A percentile compares a stretch with the other conserved stretches of the same genome.
phyloP scores from a whole-genome alignment of 2,888 invertebrate species.

The Drosophila prolongata region DNA sequence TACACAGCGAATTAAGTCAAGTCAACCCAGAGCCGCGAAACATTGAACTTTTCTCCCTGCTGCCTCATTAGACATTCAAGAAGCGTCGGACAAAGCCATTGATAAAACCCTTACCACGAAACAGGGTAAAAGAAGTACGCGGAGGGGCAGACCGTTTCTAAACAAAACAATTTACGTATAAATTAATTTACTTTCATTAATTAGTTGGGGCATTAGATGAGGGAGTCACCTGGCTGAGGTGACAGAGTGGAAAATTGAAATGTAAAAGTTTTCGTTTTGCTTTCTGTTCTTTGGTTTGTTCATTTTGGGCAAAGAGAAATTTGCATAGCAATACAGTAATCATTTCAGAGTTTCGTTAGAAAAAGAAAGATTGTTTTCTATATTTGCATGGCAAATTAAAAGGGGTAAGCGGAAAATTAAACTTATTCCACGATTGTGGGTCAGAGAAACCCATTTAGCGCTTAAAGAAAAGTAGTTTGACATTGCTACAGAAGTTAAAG shows the following conservation, averaged over 20 bases:
- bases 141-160: slow-evolving; percentile 50
- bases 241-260: slow-evolving; percentile 68
- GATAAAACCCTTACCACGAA: slow-evolving; percentile 56
- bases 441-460: not conserved
- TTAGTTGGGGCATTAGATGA: slow-evolving; percentile 75
- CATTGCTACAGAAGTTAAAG: too few species aligned
- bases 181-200: slow-evolving; percentile 84
- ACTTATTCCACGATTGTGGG: not conserved
- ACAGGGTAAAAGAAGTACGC: slow-evolving; percentile 5
- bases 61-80: slow-evolving; percentile 72
- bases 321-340: slow-evolving; percentile 54
- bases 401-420: slow-evolving; percentile 31
- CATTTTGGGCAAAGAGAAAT: slow-evolving; percentile 46
- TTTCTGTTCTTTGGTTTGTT: slow-evolving; percentile 44
- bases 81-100: slow-evolving; percentile 63
- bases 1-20: slow-evolving; percentile 60
- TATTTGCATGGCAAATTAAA: slow-evolving; percentile 46
- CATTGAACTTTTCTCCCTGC: slow-evolving; percentile 27
- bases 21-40: slow-evolving; percentile 11
- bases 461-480: not conserved
- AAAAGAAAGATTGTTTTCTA: slow-evolving; percentile 10
- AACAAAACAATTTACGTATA: slow-evolving; percentile 80
- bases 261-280: slow-evolving; percentile 60
- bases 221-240: slow-evolving; percentile 52
- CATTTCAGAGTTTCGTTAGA: slow-evolving; percentile 10